Percentiles rank a stretch among this genome's conserved stretches.
Evolutionary conservation across 53 echinoderm and acorn worm species (phyloP).

Genomic region (Holothuria leucospilota): DNA sequence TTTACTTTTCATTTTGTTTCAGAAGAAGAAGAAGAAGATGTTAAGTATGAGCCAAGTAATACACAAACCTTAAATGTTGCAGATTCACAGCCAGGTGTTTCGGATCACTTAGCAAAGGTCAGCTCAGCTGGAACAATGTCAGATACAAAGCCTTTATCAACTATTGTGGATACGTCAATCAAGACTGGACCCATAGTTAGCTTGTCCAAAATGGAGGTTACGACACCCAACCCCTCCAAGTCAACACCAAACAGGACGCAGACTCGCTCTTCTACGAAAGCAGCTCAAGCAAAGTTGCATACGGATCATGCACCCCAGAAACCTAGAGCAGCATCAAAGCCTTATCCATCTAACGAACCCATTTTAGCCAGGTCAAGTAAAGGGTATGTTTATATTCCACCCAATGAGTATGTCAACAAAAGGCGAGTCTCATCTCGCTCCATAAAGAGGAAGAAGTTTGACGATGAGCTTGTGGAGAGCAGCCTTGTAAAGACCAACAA

Average conservation of each 20-base stretch:
- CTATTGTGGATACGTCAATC: too few species aligned
- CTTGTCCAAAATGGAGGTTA: too few species aligned
- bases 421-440: conserved; percentile 90
- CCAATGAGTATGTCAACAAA: conserved; percentile 73
- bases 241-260: conserved; percentile 37
- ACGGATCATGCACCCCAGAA: neutral
- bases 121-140: too few species aligned
- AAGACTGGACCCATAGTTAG: too few species aligned
- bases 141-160: too few species aligned
- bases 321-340: conserved; percentile 23
- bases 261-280: conserved; percentile 33
- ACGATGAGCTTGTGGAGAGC: conserved; percentile 97
- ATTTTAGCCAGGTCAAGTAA: conserved; percentile 40
- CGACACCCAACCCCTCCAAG: too few species aligned
- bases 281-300: conserved; percentile 20
- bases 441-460: conserved; percentile 98
- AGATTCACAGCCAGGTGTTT: too few species aligned
- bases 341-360: conserved; percentile 29
- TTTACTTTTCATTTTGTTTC: too few species aligned
- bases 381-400: conserved; percentile 37
- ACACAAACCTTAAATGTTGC: too few species aligned
- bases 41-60: too few species aligned
- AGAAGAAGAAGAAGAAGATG: too few species aligned
- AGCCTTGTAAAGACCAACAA: conserved; percentile 78
- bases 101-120: too few species aligned